phyloP scores from a whole-genome alignment of 1,140 invertebrate species.

The Halesus radiatus region DNA sequence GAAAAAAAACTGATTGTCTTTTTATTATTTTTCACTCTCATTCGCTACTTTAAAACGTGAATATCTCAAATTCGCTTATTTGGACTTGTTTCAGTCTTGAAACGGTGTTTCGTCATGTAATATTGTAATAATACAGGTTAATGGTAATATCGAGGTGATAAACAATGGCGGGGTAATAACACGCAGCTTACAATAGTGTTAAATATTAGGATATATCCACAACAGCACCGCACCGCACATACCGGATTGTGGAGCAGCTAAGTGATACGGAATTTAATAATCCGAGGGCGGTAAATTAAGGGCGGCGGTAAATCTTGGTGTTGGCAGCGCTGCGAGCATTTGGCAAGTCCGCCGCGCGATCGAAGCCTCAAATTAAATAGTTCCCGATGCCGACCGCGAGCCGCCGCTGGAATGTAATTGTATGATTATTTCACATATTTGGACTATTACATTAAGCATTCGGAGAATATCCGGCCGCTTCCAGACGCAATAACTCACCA shows the following conservation, averaged over 20 bases:
- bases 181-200: constrained; percentile 20
- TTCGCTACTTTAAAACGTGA: too few relatives aligned
- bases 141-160: constrained; percentile 5
- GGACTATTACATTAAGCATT: constrained; percentile 40
- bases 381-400: background rate
- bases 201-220: constrained; percentile 27
- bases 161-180: constrained; percentile 19
- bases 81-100: too few relatives aligned
- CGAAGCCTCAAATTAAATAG: constrained; percentile 45
- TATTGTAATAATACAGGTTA: too few relatives aligned
- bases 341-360: constrained; percentile 24
- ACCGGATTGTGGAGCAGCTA: constrained; percentile 30
- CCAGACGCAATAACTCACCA: constrained; percentile 47
- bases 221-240: constrained; percentile 21
- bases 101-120: too few relatives aligned
- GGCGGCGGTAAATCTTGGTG: constrained; percentile 25
- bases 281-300: constrained; percentile 37
- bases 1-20: too few relatives aligned
- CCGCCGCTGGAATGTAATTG: constrained; percentile 43
- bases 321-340: constrained; percentile 3
- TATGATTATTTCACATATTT: constrained; percentile 52
- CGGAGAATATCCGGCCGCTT: constrained; percentile 37
- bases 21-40: too few relatives aligned
- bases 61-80: too few relatives aligned
- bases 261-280: constrained; percentile 40